phyloP scores from a whole-genome alignment of 2,888 invertebrate species.

The Drosophila colorata region DNA sequence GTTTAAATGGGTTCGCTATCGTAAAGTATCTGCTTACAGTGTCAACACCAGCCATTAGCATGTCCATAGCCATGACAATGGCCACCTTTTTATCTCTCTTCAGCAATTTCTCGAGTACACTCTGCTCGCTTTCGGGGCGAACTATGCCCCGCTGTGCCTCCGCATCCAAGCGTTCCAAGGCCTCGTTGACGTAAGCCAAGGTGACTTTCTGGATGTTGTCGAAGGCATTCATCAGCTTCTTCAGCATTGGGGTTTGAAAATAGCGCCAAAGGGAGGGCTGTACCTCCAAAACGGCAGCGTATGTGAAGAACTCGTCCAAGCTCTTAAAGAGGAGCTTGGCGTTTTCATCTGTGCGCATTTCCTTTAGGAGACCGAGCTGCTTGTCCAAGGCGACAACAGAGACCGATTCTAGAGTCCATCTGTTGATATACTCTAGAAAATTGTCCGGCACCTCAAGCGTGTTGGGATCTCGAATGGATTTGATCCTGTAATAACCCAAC shows the following conservation, averaged over 20 bases:
- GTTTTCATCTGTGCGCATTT: constrained; percentile 41
- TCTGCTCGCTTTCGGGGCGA: constrained; percentile 83
- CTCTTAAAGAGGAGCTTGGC: constrained; percentile 58
- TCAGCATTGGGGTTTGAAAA: constrained; percentile 50
- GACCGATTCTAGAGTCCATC: constrained; percentile 87
- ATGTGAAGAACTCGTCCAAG: constrained; percentile 52
- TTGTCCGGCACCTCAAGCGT: constrained; percentile 84
- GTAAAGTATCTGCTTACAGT: constrained; percentile 86
- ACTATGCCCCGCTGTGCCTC: constrained; percentile 49
- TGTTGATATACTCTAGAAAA: constrained; percentile 86
- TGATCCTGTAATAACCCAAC: constrained; percentile 73
- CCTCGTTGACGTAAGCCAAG: constrained; percentile 80
- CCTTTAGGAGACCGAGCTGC: constrained; percentile 74
- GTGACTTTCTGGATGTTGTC: constrained; percentile 73
- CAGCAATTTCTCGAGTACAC: constrained; percentile 88
- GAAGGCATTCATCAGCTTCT: constrained; percentile 57
- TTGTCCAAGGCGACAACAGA: constrained; percentile 85
- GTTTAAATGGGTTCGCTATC: background rate
- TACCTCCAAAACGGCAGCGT: constrained; percentile 41
- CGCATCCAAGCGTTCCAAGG: constrained; percentile 71
- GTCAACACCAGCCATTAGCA: constrained; percentile 90
- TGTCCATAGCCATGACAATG: constrained; percentile 89
- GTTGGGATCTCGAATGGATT: constrained; percentile 72
- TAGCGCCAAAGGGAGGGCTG: constrained; percentile 68
- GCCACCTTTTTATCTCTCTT: constrained; percentile 88